A percentile compares a stretch with the other conserved stretches of the same genome.
phyloP scores from a whole-genome alignment of 2,888 invertebrate genomes.

The Drosophila crucigera region DNA sequence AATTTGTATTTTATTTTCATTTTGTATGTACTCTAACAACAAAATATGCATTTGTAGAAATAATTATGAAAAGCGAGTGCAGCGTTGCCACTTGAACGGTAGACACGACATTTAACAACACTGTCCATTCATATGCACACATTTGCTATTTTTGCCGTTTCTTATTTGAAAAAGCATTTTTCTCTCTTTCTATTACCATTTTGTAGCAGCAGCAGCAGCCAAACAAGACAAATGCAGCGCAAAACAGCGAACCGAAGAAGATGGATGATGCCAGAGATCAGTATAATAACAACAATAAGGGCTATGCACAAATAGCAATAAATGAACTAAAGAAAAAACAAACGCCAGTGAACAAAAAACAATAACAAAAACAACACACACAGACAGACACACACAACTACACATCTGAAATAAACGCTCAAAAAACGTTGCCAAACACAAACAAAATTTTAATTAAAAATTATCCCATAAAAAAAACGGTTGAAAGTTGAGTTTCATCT shows the following conservation, averaged over 20 bases:
- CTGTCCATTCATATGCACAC: slow-evolving; percentile 29
- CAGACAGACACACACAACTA: slow-evolving; percentile 2
- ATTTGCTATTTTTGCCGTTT: slow-evolving; percentile 28
- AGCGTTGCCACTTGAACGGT: slow-evolving; percentile 48
- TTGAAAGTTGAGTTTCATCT: neutral
- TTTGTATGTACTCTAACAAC: neutral
- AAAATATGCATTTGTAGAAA: neutral
- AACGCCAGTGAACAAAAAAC: slow-evolving; percentile 51
- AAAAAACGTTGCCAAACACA: slow-evolving; percentile 17
- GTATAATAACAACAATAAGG: slow-evolving; percentile 38
- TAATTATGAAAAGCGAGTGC: neutral
- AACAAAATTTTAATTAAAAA: slow-evolving; percentile 1
- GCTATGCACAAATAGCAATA: slow-evolving; percentile 60
- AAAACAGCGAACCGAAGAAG: slow-evolving; percentile 47
- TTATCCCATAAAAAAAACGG: neutral
- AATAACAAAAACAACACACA: slow-evolving; percentile 12
- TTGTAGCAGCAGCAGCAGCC: slow-evolving; percentile 39
- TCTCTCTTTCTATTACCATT: neutral
- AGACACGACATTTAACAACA: slow-evolving; percentile 36
- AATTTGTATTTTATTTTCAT: neutral
- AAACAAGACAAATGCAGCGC: slow-evolving; percentile 63
- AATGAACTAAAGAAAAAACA: slow-evolving; percentile 10
- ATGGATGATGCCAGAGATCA: slow-evolving; percentile 60
- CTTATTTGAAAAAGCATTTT: slow-evolving; percentile 32
- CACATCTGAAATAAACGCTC: slow-evolving; percentile 87